These are phyloP conservation scores for Chiloscyllium plagiosum DNA, from an alignment of 2,113 vertebrate genomes.

Conservation along the genomic window DNA sequence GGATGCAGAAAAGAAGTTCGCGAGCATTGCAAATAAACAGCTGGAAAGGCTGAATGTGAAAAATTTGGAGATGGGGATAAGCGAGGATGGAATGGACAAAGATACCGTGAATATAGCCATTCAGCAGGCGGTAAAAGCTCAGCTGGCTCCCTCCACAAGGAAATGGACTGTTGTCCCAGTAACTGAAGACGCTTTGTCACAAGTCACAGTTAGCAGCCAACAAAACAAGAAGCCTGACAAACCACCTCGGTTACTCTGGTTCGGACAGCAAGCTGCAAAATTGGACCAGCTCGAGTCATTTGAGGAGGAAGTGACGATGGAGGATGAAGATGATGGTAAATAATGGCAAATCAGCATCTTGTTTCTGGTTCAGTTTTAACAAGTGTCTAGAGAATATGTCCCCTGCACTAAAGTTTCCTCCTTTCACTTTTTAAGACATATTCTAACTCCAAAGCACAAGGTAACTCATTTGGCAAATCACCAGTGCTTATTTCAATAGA, in stretches of 20 bases:
- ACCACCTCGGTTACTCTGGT: slow-evolving; percentile 69
- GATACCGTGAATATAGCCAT: slow-evolving; percentile 79
- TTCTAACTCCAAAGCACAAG: too few relatives aligned
- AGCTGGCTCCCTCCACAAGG: slow-evolving; percentile 56
- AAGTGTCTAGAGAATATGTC: too few relatives aligned
- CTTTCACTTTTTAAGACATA: too few relatives aligned
- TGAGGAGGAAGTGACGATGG: too few relatives aligned
- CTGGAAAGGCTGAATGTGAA: slow-evolving; percentile 52
- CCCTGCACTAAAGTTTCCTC: too few relatives aligned
- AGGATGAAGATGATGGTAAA: too few relatives aligned
- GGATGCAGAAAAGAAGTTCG: slow-evolving; percentile 73
- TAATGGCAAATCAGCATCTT: too few relatives aligned
- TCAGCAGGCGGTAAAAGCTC: slow-evolving; percentile 73
- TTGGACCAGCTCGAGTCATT: too few relatives aligned
- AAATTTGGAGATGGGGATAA: slow-evolving; percentile 84
- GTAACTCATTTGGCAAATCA: too few relatives aligned
- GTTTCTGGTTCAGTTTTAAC: too few relatives aligned
- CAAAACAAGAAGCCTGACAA: slow-evolving; percentile 41
- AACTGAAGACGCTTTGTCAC: neutral
- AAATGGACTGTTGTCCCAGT: slow-evolving; percentile 40
- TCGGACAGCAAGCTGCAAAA: slow-evolving; percentile 80
- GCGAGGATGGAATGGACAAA: slow-evolving; percentile 55
- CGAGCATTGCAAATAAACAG: slow-evolving; percentile 43
- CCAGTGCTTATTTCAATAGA: too few relatives aligned
- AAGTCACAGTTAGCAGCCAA: neutral